phyloP scores from a whole-genome alignment of 1,140 invertebrate genomes.

The Agraylea sexmaculata region DNA sequence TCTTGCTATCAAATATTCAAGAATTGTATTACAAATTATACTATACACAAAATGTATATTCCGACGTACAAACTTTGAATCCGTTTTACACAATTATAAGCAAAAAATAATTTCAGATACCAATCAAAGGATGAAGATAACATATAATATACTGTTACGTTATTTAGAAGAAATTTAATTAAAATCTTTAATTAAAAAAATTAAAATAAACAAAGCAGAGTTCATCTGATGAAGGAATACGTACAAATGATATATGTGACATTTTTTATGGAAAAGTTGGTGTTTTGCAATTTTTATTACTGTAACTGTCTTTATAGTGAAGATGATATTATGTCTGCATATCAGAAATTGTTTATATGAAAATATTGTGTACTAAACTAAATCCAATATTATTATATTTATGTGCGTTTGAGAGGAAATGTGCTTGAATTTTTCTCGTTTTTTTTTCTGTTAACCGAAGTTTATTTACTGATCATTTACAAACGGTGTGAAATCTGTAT shows the following conservation, averaged over 20 bases:
- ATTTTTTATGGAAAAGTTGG: conserved; percentile 5
- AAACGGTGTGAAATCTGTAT: too few species aligned
- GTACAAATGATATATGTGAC: conserved; percentile 17
- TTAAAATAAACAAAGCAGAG: conserved; percentile 18
- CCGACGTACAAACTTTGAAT: too few species aligned
- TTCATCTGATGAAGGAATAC: conserved; percentile 21
- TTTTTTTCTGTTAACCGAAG: too few species aligned
- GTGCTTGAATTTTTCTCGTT: too few species aligned
- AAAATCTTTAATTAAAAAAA: conserved; percentile 11
- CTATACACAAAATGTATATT: too few species aligned
- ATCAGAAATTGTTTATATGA: conserved; percentile 11
- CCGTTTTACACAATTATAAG: too few species aligned
- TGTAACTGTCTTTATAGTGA: conserved; percentile 11
- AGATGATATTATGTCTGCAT: conserved; percentile 10
- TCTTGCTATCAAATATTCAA: too few species aligned
- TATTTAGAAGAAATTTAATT: conserved; percentile 14
- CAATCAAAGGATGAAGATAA: conserved; percentile 8
- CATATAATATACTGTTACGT: conserved; percentile 7
- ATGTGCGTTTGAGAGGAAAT: too few species aligned
- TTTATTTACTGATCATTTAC: too few species aligned
- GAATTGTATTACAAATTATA: too few species aligned
- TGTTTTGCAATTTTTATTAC: conserved; percentile 10
- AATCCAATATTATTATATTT: too few species aligned
- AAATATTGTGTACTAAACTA: conserved; percentile 5
- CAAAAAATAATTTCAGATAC: too few species aligned